Evolutionary conservation across 1,140 invertebrate genomes (phyloP).

Genomic region (Panagrolaimus sp.): DNA sequence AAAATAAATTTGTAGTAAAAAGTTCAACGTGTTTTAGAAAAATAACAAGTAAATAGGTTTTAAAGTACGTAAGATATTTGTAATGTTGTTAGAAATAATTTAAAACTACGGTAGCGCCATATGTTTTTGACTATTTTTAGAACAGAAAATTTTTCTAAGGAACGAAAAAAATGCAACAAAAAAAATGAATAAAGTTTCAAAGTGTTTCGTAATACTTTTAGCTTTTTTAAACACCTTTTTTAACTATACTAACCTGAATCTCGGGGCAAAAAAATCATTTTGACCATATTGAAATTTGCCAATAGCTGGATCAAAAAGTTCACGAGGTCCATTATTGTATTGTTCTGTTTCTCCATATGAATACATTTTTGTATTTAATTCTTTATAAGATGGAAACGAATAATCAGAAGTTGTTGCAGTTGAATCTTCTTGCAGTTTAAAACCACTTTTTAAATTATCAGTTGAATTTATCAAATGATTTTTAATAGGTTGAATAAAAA

Average conservation of each 20-base stretch:
- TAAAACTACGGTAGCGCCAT: background rate
- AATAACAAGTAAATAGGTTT: background rate
- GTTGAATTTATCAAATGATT: background rate
- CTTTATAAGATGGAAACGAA: too few relatives aligned
- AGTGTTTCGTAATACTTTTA: too few relatives aligned
- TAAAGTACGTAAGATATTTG: background rate
- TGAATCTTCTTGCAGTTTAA: too few relatives aligned
- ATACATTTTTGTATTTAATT: too few relatives aligned
- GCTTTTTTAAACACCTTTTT: too few relatives aligned
- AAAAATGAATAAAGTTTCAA: too few relatives aligned
- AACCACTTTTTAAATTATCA: too few relatives aligned
- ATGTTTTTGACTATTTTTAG: slow-evolving; percentile 1
- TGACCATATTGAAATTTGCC: slow-evolving; percentile 24
- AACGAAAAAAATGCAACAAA: background rate
- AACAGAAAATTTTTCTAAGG: background rate
- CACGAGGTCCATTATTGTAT: background rate
- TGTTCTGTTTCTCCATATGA: background rate
- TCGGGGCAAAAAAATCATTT: background rate
- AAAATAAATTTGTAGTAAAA: too few relatives aligned
- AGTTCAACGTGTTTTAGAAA: too few relatives aligned
- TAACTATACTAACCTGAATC: too few relatives aligned
- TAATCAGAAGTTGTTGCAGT: too few relatives aligned
- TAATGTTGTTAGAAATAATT: background rate
- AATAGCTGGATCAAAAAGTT: slow-evolving; percentile 35
- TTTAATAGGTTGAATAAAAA: slow-evolving; percentile 1